phyloP scores from a whole-genome alignment of 2,888 invertebrate species.

The Ornithoptera alexandrae region DNA sequence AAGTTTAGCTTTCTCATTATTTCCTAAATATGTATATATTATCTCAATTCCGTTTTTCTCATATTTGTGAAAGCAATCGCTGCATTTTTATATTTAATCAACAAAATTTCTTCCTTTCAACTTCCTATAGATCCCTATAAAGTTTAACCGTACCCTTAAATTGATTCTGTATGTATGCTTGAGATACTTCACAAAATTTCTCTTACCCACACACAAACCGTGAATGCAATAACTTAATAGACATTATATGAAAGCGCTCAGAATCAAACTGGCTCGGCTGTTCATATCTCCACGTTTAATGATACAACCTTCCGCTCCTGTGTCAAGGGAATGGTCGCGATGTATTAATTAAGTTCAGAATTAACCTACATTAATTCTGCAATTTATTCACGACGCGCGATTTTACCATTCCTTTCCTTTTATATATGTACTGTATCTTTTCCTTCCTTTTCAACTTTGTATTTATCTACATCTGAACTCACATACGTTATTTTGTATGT shows the following conservation, averaged over 20 bases:
- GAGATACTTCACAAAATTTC: too few species aligned
- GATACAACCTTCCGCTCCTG: conserved; percentile 27
- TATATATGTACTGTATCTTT: conserved; percentile 16
- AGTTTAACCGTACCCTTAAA: too few species aligned
- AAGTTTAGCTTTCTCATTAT: too few species aligned
- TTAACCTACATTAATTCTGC: conserved; percentile 30
- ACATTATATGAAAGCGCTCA: conserved; percentile 15
- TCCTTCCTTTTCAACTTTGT: conserved; percentile 6
- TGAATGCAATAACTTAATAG: conserved; percentile 17
- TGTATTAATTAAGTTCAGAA: conserved; percentile 29
- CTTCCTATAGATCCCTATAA: conserved; percentile 3
- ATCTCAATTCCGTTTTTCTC: too few species aligned
- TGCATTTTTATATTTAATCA: too few species aligned
- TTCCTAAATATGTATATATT: too few species aligned
- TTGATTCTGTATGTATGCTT: too few species aligned
- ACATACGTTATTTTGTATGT: too few species aligned
- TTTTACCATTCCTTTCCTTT: conserved; percentile 23
- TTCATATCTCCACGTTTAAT: conserved; percentile 19
- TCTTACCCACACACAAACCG: too few species aligned
- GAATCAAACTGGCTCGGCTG: conserved; percentile 9
- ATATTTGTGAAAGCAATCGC: too few species aligned
- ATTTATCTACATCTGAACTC: not conserved
- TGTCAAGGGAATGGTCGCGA: conserved; percentile 28
- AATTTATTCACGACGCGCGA: conserved; percentile 21
- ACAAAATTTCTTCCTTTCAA: not conserved